Evolutionary conservation across 2,888 invertebrate genomes (phyloP), one percentile per base, ranked within the genome.

Genomic region (Octonoba sinensis): DNA sequence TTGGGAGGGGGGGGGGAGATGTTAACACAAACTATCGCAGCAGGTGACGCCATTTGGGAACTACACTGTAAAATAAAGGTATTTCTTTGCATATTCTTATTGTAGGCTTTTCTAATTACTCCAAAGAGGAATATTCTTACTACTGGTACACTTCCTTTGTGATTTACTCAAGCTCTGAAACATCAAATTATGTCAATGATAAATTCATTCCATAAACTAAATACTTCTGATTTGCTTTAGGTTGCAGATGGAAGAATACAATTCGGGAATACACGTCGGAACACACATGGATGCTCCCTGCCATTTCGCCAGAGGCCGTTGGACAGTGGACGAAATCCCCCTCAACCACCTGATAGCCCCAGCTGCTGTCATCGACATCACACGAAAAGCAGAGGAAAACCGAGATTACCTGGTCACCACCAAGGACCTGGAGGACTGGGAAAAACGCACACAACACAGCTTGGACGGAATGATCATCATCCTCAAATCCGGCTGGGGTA

Each of bases 211-310:
- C 8, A 8, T 8, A 4, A 36, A 36, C 36, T 36, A 36, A 36
- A 6, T 36, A 11, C 11, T 36, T 11, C 3, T 36, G n/a, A 36
- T 27, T 60, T 27, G 1, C 20, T 65, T 12, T 36, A 83, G 91
- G 90, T 91, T 90, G 82, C 90, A 91, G 60, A 84, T 88, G 0
- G 91, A 92, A 84, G 90, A 90, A 13, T 90, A 91, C 84, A 87
- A 87, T 12, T 89, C 90, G 0, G 89, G 90, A 0, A 92, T 92
- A 84, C 92, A 92, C 85, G 90, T 91, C 0, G 92, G 92, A 0
- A 92, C 92, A 0, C 92, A 93, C 85, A 79, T 92, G 15, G 92
- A 92, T 85, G 91, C 92, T 0, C 92, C 92, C 0, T 90, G 90
- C 72, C 92, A 92, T 86, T 92, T 92, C 86, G 85, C 86, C 57